These are phyloP conservation scores for Metellina segmentata DNA, from an alignment of 2,888 invertebrate genomes.

Conservation along the genomic window DNA sequence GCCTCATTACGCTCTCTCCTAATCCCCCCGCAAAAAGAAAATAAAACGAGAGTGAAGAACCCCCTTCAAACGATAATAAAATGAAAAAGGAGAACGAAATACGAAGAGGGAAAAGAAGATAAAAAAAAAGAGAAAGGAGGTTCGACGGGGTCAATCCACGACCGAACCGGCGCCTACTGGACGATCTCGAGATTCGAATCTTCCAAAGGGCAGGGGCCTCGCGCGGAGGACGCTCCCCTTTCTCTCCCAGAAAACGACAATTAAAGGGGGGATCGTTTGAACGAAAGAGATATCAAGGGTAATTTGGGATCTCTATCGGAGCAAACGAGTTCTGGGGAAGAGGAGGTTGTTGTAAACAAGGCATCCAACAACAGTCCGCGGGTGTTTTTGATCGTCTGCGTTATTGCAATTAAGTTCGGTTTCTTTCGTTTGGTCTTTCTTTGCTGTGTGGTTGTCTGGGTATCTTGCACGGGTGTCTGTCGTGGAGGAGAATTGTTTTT, in stretches of 20 bases:
- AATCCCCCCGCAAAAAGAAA: not conserved
- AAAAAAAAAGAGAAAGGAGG: not conserved
- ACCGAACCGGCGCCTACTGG: not conserved
- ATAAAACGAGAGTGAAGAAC: not conserved
- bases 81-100: not conserved
- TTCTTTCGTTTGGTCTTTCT: too few relatives aligned
- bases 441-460: too few relatives aligned
- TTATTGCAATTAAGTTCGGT: not conserved
- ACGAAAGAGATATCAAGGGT: not conserved
- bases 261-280: not conserved
- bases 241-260: not conserved
- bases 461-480: not conserved
- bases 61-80: not conserved
- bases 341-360: not conserved
- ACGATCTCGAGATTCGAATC: not conserved
- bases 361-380: not conserved
- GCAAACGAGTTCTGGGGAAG: not conserved
- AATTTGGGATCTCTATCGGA: not conserved
- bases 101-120: not conserved
- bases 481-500: not conserved
- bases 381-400: not conserved
- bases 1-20: not conserved
- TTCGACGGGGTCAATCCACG: not conserved
- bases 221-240: not conserved
- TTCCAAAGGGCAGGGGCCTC: not conserved